A percentile compares a stretch with the other conserved stretches of the same genome.
phyloP scores from a whole-genome alignment of 2,797 vertebrate genomes.

The Eleutherodactylus coqui region DNA sequence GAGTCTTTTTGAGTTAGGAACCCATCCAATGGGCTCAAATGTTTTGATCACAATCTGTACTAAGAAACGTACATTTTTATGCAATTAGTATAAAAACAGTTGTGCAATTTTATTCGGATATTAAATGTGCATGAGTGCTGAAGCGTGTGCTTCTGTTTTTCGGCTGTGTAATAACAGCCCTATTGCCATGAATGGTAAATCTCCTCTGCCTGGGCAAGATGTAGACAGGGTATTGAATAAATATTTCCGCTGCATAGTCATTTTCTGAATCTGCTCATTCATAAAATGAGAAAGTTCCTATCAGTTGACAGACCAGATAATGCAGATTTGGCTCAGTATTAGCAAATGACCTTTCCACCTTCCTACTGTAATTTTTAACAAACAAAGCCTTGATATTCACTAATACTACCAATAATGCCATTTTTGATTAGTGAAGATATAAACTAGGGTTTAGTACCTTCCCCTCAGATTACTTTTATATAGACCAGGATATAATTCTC shows the following conservation, averaged over 20 bases:
- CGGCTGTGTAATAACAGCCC: not conserved
- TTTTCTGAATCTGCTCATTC: constrained; percentile 76
- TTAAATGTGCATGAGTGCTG: too few species aligned
- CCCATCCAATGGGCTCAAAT: too few species aligned
- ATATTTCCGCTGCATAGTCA: constrained; percentile 63
- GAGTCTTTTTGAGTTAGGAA: too few species aligned
- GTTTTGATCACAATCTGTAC: too few species aligned
- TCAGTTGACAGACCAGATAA: constrained; percentile 69
- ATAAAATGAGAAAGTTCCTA: constrained; percentile 61
- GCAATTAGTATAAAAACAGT: too few species aligned
- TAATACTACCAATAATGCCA: not conserved
- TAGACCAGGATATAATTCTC: not conserved
- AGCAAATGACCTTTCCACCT: constrained; percentile 56
- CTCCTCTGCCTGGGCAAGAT: not conserved
- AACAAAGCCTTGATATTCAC: constrained; percentile 22
- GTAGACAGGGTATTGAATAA: constrained; percentile 49
- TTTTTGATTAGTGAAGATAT: not conserved
- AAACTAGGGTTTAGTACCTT: not conserved
- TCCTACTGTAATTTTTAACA: constrained; percentile 55
- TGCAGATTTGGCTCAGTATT: constrained; percentile 62
- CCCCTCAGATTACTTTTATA: not conserved
- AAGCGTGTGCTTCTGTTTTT: too few species aligned
- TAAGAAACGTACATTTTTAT: too few species aligned
- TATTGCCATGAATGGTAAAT: not conserved
- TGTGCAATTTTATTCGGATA: too few species aligned